Evolutionary conservation across 2,888 invertebrate genomes (phyloP).

Genomic region (Synanthedon vespiformis): DNA sequence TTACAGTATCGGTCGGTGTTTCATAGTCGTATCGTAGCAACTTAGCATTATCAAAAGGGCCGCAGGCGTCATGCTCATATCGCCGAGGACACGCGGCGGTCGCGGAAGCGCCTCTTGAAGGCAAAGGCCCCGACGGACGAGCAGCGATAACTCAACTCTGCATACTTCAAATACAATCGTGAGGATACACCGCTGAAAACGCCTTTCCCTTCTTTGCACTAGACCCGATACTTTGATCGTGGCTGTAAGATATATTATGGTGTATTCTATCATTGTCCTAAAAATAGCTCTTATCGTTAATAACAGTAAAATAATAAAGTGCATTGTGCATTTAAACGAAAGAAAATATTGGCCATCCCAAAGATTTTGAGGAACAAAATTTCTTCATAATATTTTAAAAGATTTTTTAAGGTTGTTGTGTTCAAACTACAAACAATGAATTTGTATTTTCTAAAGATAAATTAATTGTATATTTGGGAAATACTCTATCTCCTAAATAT

Average conservation of each 20-base stretch:
- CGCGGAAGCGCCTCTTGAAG: constrained; percentile 50
- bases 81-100: constrained; percentile 53
- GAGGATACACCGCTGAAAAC: constrained; percentile 36
- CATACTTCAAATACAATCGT: constrained; percentile 59
- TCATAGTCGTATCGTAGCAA: constrained; percentile 44
- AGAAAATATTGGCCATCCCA: too few relatives aligned
- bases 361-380: too few relatives aligned
- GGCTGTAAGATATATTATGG: not conserved
- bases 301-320: too few relatives aligned
- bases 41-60: constrained; percentile 67
- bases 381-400: too few relatives aligned
- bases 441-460: too few relatives aligned
- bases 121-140: constrained; percentile 55
- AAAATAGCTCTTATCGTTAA: too few relatives aligned
- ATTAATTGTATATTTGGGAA: too few relatives aligned
- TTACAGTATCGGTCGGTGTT: constrained; percentile 42
- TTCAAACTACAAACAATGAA: too few relatives aligned
- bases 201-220: not conserved
- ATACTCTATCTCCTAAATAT: too few relatives aligned
- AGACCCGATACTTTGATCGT: not conserved
- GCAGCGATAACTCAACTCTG: constrained; percentile 58
- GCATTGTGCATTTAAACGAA: too few relatives aligned
- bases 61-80: constrained; percentile 60
- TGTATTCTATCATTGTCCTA: too few relatives aligned
- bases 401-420: too few relatives aligned